Evolutionary conservation across 37 sponge, comb jelly and placozoan genomes (phyloP), one percentile per base, ranked within the genome.

Genomic region (Diacarnus erythraeanus): DNA sequence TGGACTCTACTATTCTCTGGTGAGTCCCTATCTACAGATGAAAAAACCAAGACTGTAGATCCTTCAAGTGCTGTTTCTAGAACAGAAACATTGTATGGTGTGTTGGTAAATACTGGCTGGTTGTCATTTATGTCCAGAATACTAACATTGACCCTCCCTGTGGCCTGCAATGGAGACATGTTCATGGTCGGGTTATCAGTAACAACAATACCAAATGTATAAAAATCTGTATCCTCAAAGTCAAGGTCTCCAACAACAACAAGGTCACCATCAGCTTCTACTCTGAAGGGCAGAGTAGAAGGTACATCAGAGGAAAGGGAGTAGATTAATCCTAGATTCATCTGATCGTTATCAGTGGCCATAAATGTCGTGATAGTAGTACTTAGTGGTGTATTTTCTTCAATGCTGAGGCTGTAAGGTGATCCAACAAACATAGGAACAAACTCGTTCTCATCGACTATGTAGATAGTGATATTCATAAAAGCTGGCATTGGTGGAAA

Each of bases 121-220:
- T 86, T 86, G 76, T 93, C 90, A 70, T 93, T 89, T 26, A 67
- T 60, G 79, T 93, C 85, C 21, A 40, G 29, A 41, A 93, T 75
- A 31, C 38, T 63, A 26, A 93, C 44, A 22, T 54, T 80, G 29
- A 93, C 84, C 39, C 23, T 56, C 15, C 87, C 71, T 65, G 69
- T 57, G 20, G 51, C 79, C 9, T 64, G 78, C 51, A 76, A 64
- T 39, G 66, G 70, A 12, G 57, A n/a, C 64, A 64, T 70, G 34
- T 59, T 67, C 9, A 42, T 31, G 8, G 57, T 33, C 35, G 92
- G 77, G 5, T 3, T 56, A 41, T 91, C 84, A 6, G 20, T 26
- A 1, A 76, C 92, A 36, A 27, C 44, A 1, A 92, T 84, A 21
- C 44, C 33, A 42, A 92, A 72, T 0, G 47, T 41, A 54, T 71